Percentiles rank a stretch among this genome's conserved stretches.
phyloP scores from a whole-genome alignment of 2,888 invertebrate species.

The Tiliacea aurago region DNA sequence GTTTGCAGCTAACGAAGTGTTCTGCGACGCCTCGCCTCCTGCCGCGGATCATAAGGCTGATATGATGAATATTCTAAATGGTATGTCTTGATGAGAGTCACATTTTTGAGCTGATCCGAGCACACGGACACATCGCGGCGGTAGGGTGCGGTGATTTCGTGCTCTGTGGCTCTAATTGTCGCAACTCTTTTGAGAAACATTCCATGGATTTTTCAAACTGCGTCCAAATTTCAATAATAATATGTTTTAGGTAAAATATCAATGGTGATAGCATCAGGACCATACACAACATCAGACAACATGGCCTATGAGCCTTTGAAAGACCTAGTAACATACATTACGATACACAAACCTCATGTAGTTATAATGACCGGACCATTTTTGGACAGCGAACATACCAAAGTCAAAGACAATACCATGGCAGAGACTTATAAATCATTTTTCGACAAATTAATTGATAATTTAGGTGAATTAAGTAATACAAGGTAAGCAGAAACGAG shows the following conservation, averaged over 20 bases:
- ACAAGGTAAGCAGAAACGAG: slow-evolving; percentile 84
- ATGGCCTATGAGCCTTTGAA: slow-evolving; percentile 95
- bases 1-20: slow-evolving; percentile 92
- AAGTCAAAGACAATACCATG: slow-evolving; percentile 91
- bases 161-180: not conserved
- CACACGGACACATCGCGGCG: not conserved
- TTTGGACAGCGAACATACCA: slow-evolving; percentile 93
- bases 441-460: slow-evolving; percentile 93
- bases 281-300: slow-evolving; percentile 95
- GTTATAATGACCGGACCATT: slow-evolving; percentile 96
- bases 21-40: slow-evolving; percentile 87
- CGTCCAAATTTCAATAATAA: not conserved
- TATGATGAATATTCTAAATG: slow-evolving; percentile 81
- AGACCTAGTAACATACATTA: slow-evolving; percentile 93
- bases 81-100: slow-evolving; percentile 61
- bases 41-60: slow-evolving; percentile 77
- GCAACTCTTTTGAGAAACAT: not conserved
- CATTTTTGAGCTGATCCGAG: not conserved
- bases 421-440: slow-evolving; percentile 93
- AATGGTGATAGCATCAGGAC: slow-evolving; percentile 95
- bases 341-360: slow-evolving; percentile 93
- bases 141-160: not conserved
- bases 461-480: slow-evolving; percentile 90
- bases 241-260: slow-evolving; percentile 88
- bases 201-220: not conserved